A percentile compares a stretch with the other conserved stretches of the same genome.
Evolutionary conservation across 2,888 invertebrate species (phyloP).

Genomic region (Clivina fossor): DNA sequence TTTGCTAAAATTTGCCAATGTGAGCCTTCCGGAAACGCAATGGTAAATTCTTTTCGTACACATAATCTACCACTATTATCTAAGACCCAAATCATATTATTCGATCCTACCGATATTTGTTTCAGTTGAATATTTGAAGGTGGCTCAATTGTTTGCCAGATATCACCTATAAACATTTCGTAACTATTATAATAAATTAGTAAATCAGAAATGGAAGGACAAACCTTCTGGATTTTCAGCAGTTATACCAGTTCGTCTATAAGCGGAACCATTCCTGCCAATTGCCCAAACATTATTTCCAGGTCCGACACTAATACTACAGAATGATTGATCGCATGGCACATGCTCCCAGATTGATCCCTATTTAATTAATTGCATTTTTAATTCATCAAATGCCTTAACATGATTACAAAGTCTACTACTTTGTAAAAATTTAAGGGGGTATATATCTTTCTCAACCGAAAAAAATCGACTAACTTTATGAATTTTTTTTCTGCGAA

Average conservation of each 20-base stretch:
- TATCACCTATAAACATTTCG: slow-evolving; percentile 59
- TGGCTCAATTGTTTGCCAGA: slow-evolving; percentile 81
- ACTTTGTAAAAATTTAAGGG: background rate
- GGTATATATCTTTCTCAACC: too few relatives aligned
- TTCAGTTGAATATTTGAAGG: slow-evolving; percentile 67
- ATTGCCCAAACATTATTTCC: slow-evolving; percentile 79
- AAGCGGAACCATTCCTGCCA: slow-evolving; percentile 82
- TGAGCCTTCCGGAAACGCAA: slow-evolving; percentile 77
- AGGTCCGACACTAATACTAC: slow-evolving; percentile 73
- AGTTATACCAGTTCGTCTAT: slow-evolving; percentile 75
- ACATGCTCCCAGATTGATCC: slow-evolving; percentile 79
- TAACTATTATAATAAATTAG: slow-evolving; percentile 15
- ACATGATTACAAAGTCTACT: background rate
- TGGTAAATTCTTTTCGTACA: slow-evolving; percentile 75
- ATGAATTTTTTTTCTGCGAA: too few relatives aligned
- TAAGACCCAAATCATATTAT: slow-evolving; percentile 68
- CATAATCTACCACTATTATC: slow-evolving; percentile 73
- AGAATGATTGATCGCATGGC: slow-evolving; percentile 76
- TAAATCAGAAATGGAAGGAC: background rate
- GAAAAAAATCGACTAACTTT: too few relatives aligned
- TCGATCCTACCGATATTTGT: slow-evolving; percentile 67
- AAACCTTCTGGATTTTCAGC: slow-evolving; percentile 64
- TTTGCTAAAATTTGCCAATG: slow-evolving; percentile 75
- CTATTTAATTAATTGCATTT: slow-evolving; percentile 52
- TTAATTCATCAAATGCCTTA: slow-evolving; percentile 44